Evolutionary conservation across 2,797 vertebrate species (phyloP).

Genomic region (Acanthornis magna): DNA sequence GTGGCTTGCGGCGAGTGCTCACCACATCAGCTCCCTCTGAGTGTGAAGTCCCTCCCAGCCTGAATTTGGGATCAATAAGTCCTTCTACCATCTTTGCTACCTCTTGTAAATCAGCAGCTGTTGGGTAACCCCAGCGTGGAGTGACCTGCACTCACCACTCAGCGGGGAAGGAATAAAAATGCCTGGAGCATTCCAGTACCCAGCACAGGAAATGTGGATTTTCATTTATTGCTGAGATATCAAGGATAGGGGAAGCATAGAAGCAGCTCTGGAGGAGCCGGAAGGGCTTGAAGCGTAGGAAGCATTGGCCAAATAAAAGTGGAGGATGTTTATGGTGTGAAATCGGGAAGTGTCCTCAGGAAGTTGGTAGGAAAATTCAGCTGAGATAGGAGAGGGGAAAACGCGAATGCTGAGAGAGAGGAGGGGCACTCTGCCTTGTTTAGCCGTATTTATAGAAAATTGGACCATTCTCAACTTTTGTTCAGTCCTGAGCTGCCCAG

Average conservation of each 20-base stretch:
- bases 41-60: accelerated
- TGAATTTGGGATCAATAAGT: not conserved
- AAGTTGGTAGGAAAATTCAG: conserved; percentile 49
- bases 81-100: accelerated
- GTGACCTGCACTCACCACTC: not conserved
- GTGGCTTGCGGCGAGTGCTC: not conserved
- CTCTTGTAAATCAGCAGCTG: not conserved
- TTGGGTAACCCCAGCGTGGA: not conserved
- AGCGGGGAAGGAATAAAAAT: not conserved
- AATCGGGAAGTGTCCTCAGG: conserved; percentile 46
- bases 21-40: not conserved
- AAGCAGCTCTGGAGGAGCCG: conserved; percentile 1
- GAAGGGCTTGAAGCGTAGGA: not conserved
- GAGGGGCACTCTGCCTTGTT: not conserved
- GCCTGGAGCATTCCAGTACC: not conserved
- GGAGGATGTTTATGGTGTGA: conserved; percentile 68
- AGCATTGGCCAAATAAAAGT: conserved; percentile 25
- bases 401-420: not conserved
- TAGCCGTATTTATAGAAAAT: not conserved
- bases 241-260: conserved; percentile 29
- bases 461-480: not conserved
- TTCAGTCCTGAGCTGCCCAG: not conserved
- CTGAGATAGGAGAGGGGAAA: conserved; percentile 24
- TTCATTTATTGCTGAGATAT: conserved; percentile 16
- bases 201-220: not conserved